phyloP scores from a whole-genome alignment of 2,113 vertebrate genomes.

The Heteronetta atricapilla region DNA sequence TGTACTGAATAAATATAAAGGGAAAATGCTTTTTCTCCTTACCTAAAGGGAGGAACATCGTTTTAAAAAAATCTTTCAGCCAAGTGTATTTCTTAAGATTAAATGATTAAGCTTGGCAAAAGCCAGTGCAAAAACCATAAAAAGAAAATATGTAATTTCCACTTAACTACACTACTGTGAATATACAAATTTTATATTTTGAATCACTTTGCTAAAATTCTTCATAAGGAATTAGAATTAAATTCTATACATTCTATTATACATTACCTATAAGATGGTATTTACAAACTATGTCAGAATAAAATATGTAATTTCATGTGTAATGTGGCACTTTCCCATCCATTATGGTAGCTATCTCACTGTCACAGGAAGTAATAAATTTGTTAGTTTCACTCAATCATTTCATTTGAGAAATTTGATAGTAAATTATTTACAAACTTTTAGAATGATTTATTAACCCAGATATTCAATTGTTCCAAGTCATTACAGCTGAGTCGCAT shows the following conservation, averaged over 20 bases:
- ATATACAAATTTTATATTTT: neutral
- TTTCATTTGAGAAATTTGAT: neutral
- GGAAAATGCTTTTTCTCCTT: neutral
- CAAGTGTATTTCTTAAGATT: neutral
- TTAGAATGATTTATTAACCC: neutral
- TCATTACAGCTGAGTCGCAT: neutral
- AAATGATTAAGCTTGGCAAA: neutral
- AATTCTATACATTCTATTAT: neutral
- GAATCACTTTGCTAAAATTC: neutral
- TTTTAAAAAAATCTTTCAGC: neutral
- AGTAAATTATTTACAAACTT: neutral
- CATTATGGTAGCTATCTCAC: neutral
- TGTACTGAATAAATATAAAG: neutral
- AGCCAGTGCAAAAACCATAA: neutral
- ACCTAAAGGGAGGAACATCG: neutral
- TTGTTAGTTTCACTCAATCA: neutral
- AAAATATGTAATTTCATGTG: neutral
- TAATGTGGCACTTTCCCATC: neutral
- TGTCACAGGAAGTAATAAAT: neutral
- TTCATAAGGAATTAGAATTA: neutral
- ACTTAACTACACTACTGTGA: neutral
- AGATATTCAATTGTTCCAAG: neutral
- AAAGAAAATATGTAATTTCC: neutral
- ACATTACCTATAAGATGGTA: neutral
- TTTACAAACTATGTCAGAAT: neutral